These are phyloP conservation scores for Acanthosepion esculentum DNA, from an alignment of 2,888 invertebrate genomes.

Conservation along the genomic window DNA sequence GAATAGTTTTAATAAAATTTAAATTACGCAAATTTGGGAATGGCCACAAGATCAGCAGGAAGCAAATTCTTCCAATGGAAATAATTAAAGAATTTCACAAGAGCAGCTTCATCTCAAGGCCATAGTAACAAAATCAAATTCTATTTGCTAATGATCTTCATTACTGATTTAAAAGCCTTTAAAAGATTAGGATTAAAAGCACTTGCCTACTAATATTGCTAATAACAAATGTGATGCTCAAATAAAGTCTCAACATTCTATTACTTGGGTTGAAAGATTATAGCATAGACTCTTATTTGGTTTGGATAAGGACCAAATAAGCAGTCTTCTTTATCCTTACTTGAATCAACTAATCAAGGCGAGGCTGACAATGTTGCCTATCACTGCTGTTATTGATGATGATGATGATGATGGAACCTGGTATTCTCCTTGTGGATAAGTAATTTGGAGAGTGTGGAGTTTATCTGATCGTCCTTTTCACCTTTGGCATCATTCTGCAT, in stretches of 20 bases:
- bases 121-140: neutral
- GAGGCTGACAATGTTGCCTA: neutral
- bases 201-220: neutral
- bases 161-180: neutral
- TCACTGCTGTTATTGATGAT: neutral
- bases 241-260: neutral
- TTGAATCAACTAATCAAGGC: neutral
- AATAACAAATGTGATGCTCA: neutral
- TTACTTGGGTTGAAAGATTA: neutral
- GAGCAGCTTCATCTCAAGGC: neutral
- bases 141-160: slow-evolving; percentile 33
- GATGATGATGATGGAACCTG: too few species aligned
- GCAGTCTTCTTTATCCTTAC: neutral
- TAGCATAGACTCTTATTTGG: too few species aligned
- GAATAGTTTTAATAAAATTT: slow-evolving; percentile 13
- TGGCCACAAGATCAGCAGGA: neutral
- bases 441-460: too few species aligned
- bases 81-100: neutral
- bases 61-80: slow-evolving; percentile 33
- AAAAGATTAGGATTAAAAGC: neutral
- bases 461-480: too few species aligned
- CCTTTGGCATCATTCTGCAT: neutral
- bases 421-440: too few species aligned
- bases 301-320: neutral
- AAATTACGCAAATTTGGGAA: neutral